phyloP scores from a whole-genome alignment of 2,797 vertebrate species.

The Triplophysa bombifrons region DNA sequence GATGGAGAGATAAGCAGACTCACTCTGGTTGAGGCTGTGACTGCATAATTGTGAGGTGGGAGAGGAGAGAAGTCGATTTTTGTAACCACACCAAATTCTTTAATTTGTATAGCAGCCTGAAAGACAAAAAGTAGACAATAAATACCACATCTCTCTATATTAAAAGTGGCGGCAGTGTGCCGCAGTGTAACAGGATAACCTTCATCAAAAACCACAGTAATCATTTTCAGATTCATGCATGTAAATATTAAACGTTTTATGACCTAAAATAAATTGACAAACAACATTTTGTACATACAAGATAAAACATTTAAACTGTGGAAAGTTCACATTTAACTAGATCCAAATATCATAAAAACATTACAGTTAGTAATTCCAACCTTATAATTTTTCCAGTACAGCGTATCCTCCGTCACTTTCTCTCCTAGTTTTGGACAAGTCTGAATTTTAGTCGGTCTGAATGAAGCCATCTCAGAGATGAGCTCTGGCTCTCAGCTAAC shows the following conservation, averaged over 20 bases:
- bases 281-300: not conserved
- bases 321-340: not conserved
- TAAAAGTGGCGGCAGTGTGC: not conserved
- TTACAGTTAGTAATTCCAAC: conserved; percentile 7
- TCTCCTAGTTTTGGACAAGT: conserved; percentile 53
- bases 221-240: too few relatives aligned
- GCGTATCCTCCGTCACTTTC: conserved; percentile 54
- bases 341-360: not conserved
- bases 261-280: too few relatives aligned
- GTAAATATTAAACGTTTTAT: too few relatives aligned
- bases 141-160: not conserved
- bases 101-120: conserved; percentile 92
- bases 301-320: too few relatives aligned
- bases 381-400: conserved; percentile 59
- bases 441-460: conserved; percentile 54
- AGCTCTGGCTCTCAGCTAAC: not conserved
- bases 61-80: conserved; percentile 88
- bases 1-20: conserved; percentile 52
- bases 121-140: conserved; percentile 1
- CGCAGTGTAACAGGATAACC: too few relatives aligned
- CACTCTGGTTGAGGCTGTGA: conserved; percentile 94
- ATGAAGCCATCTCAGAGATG: conserved; percentile 48
- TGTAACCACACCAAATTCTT: conserved; percentile 91
- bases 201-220: too few relatives aligned
- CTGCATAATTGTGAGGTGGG: conserved; percentile 89